Evolutionary conservation across 2,113 vertebrate genomes (phyloP).

Genomic region (Phalacrocorax carbo): DNA sequence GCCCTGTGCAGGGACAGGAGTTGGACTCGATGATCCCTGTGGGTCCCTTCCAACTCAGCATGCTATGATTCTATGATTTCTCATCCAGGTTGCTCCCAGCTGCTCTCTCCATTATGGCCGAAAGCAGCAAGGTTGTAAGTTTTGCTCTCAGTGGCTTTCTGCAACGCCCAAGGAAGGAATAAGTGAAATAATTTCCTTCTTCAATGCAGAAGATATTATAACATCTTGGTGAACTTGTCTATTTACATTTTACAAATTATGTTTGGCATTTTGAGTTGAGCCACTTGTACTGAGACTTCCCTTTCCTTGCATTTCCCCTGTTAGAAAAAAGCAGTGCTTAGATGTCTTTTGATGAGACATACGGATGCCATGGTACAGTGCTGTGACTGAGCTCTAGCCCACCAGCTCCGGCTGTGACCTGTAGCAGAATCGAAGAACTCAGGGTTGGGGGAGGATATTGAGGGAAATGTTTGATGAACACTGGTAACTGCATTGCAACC

Average conservation of each 20-base stretch:
- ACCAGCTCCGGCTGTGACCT: background rate
- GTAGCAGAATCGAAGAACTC: background rate
- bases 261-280: background rate
- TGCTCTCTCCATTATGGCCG: accelerated
- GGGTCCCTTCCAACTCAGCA: too few species aligned
- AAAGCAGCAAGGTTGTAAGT: background rate
- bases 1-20: too few species aligned
- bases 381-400: background rate
- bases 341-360: background rate
- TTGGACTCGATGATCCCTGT: too few species aligned
- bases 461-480: background rate
- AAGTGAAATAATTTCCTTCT: background rate
- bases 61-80: background rate
- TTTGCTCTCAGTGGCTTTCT: background rate
- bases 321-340: background rate
- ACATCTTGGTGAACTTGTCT: background rate
- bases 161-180: background rate
- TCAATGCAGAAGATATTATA: background rate
- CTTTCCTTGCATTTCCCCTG: background rate
- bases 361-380: accelerated
- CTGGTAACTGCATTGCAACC: background rate
- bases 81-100: background rate
- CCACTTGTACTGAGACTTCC: background rate
- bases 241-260: background rate
- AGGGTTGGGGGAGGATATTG: background rate